Evolutionary conservation across 2,113 vertebrate genomes (phyloP).

Genomic region (Quiscalus mexicanus): DNA sequence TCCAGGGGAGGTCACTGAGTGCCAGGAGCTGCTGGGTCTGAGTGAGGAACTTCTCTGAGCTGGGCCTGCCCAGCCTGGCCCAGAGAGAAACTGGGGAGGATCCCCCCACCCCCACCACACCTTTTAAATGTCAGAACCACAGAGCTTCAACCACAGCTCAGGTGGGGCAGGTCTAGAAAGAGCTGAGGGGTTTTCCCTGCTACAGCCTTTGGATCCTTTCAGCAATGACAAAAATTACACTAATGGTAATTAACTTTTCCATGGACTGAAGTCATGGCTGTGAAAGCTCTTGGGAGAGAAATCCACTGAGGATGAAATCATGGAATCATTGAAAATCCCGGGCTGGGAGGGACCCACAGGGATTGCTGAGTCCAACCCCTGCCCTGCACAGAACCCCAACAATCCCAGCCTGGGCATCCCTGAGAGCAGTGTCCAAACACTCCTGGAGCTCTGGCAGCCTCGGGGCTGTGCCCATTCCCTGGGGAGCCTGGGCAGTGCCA

Average conservation of each 20-base stretch:
- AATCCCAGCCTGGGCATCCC: background rate
- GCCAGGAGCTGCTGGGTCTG: background rate
- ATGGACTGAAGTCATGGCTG: background rate
- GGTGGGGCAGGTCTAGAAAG: background rate
- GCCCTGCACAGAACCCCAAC: background rate
- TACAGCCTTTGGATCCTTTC: background rate
- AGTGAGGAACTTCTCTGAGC: background rate
- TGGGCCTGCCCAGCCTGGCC: background rate
- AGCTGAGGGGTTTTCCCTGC: background rate
- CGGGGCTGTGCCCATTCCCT: fast-evolving
- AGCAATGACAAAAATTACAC: background rate
- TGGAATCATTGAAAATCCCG: background rate
- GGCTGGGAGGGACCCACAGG: background rate
- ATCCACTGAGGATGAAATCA: background rate
- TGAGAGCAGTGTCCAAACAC: fast-evolving
- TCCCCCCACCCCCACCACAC: fast-evolving
- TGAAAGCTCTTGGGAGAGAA: background rate
- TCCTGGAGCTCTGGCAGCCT: background rate
- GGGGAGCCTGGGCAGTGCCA: background rate
- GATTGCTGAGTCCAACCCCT: background rate
- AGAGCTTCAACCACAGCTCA: background rate
- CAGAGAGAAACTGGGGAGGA: background rate
- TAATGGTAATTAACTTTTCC: background rate
- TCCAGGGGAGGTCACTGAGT: background rate
- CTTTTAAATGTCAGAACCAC: background rate